phyloP scores from a whole-genome alignment of 53 echinoderm and acorn worm species.

The Henricia sp. region DNA sequence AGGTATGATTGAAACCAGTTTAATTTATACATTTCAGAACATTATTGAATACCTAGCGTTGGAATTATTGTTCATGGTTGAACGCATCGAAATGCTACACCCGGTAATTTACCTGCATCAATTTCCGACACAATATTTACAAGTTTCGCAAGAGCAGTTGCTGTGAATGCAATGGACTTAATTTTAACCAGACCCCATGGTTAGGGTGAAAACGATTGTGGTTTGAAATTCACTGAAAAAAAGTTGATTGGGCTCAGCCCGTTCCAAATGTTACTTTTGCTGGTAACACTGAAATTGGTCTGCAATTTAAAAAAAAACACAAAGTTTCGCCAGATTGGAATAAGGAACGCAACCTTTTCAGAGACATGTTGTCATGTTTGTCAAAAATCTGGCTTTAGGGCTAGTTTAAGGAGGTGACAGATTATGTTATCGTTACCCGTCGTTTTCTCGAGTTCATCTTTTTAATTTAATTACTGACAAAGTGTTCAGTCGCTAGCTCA shows the following conservation, averaged over 20 bases:
- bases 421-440: too few species aligned
- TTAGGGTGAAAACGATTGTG: not conserved
- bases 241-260: not conserved
- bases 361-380: too few species aligned
- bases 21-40: not conserved
- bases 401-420: too few species aligned
- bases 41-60: conserved; percentile 6
- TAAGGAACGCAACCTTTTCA: too few species aligned
- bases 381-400: too few species aligned
- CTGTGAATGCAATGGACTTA: not conserved
- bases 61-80: not conserved
- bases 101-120: not conserved
- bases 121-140: not conserved
- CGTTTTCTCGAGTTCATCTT: too few species aligned
- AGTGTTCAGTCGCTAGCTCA: too few species aligned
- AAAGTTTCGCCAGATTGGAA: conserved; percentile 1
- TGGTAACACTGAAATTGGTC: not conserved
- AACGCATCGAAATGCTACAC: conserved; percentile 21
- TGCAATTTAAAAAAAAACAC: not conserved
- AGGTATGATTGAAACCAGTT: conserved; percentile 34
- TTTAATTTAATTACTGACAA: too few species aligned
- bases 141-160: not conserved
- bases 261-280: not conserved
- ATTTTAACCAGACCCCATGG: not conserved
- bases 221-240: not conserved